Percentiles rank a stretch among this genome's conserved stretches.
phyloP scores from a whole-genome alignment of 2,888 invertebrate genomes.

The Pharmacophagus antenor region DNA sequence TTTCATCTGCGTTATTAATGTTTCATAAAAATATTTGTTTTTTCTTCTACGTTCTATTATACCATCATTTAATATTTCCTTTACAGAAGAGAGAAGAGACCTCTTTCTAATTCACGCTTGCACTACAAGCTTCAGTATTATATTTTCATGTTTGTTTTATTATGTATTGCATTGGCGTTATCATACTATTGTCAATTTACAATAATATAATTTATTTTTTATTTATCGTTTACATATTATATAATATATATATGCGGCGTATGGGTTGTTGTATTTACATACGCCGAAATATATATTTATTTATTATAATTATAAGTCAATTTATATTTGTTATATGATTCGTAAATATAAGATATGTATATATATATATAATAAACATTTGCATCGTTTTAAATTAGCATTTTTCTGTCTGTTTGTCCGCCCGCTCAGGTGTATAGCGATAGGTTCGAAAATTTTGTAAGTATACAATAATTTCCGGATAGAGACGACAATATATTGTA shows the following conservation, averaged over 20 bases:
- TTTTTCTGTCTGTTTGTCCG: constrained; percentile 64
- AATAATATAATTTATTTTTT: too few species aligned
- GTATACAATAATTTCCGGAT: constrained; percentile 54
- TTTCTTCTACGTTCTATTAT: too few species aligned
- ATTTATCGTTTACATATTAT: too few species aligned
- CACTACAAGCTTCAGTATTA: constrained; percentile 41
- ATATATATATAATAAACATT: constrained; percentile 32
- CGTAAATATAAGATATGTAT: neutral
- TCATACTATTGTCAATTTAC: too few species aligned
- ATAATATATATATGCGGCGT: neutral
- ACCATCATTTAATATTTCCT: neutral
- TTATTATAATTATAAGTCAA: too few species aligned
- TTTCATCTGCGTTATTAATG: too few species aligned
- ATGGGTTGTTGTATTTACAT: neutral
- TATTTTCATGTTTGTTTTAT: constrained; percentile 6
- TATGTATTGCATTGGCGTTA: constrained; percentile 17
- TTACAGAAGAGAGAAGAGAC: constrained; percentile 4
- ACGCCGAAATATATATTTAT: neutral
- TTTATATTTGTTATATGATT: too few species aligned
- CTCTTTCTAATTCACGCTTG: constrained; percentile 39
- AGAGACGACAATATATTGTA: constrained; percentile 36
- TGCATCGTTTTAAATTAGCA: constrained; percentile 52
- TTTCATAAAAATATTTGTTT: too few species aligned
- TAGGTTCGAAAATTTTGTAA: constrained; percentile 64
- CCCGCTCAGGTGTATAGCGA: constrained; percentile 71